Conservation (phyloP, 2,113 vertebrate species). For the Thermophis baileyi region DNA sequence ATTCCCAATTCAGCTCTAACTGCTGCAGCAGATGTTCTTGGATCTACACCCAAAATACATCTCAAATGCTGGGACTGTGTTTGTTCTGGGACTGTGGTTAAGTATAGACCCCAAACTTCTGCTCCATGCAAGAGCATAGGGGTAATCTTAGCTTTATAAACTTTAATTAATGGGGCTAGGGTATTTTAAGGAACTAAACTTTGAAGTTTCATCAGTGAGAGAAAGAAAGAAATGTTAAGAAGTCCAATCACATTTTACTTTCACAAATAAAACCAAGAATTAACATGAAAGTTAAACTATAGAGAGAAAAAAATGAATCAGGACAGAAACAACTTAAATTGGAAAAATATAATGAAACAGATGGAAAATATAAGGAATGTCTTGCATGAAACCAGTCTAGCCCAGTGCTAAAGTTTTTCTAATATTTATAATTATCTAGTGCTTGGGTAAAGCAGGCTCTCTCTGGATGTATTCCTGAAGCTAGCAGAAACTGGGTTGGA, state of each 20-base stretch:
- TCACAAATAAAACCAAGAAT: neutral
- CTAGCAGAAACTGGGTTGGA: neutral
- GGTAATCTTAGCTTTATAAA: too few relatives aligned
- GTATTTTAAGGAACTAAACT: neutral
- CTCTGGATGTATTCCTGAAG: neutral
- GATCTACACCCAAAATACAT: too few relatives aligned
- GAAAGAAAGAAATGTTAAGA: neutral
- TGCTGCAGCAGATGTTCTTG: too few relatives aligned
- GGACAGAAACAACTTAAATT: neutral
- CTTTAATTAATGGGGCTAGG: too few relatives aligned
- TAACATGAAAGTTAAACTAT: neutral
- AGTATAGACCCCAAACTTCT: too few relatives aligned
- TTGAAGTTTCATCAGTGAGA: neutral
- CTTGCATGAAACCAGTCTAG: neutral
- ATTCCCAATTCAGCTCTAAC: too few relatives aligned
- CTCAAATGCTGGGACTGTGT: too few relatives aligned
- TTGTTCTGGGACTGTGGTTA: too few relatives aligned
- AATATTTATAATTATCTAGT: neutral
- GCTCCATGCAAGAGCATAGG: too few relatives aligned
- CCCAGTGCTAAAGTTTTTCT: neutral
- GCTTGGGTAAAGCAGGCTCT: too few relatives aligned
- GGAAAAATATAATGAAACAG: neutral
- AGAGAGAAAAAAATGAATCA: neutral
- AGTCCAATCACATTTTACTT: neutral
- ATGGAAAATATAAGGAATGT: neutral